These are phyloP conservation scores for Thelaira solivaga DNA, from an alignment of 2,888 invertebrate species.

Conservation along the genomic window DNA sequence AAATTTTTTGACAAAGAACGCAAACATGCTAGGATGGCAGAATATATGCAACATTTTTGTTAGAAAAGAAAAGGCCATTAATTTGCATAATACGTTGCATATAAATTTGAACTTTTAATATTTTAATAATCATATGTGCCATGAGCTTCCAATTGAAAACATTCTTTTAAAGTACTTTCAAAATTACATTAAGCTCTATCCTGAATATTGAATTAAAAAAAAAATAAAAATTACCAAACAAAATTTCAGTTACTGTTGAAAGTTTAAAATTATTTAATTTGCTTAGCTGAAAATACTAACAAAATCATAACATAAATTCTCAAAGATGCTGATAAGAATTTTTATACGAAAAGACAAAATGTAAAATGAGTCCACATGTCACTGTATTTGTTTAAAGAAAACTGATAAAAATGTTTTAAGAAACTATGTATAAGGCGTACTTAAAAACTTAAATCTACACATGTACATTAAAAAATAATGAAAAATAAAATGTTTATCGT, in stretches of 20 bases:
- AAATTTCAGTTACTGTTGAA: neutral
- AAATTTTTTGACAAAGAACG: too few relatives aligned
- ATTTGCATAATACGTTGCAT: too few relatives aligned
- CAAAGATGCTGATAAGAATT: slow-evolving; percentile 63
- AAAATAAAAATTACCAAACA: neutral
- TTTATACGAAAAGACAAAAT: slow-evolving; percentile 34
- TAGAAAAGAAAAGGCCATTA: too few relatives aligned
- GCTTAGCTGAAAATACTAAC: slow-evolving; percentile 2
- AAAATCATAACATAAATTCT: slow-evolving; percentile 44
- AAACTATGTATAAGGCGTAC: slow-evolving; percentile 45
- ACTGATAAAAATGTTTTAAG: slow-evolving; percentile 61
- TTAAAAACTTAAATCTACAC: slow-evolving; percentile 5
- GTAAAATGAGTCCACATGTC: slow-evolving; percentile 65
- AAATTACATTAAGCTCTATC: neutral
- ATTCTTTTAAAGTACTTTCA: neutral
- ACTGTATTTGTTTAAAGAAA: slow-evolving; percentile 59
- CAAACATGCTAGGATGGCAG: too few relatives aligned
- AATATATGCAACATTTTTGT: too few relatives aligned
- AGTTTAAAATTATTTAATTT: slow-evolving; percentile 9
- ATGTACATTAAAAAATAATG: neutral
- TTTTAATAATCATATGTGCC: too few relatives aligned
- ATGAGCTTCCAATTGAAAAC: neutral
- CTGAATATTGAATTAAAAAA: neutral
- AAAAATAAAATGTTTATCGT: slow-evolving; percentile 53
- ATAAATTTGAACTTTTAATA: neutral